phyloP scores from a whole-genome alignment of 2,113 vertebrate genomes.

The Lucifuga dentata region DNA sequence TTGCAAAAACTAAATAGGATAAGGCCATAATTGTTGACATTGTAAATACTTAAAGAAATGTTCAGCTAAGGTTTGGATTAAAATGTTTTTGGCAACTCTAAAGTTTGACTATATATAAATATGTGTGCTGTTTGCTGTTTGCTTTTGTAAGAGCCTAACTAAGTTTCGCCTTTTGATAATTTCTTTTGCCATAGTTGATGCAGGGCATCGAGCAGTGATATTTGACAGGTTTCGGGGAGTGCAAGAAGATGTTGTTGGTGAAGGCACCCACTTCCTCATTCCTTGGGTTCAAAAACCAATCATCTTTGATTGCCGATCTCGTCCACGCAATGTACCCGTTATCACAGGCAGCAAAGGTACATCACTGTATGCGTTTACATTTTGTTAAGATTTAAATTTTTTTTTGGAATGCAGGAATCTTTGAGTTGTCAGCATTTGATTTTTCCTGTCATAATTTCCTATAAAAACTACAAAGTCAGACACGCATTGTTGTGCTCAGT shows the following conservation, averaged over 20 bases:
- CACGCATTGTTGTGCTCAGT: too few species aligned
- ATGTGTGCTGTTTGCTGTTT: background rate
- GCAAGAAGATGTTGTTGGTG: conserved; percentile 89
- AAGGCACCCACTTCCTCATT: conserved; percentile 97
- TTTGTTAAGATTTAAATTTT: too few species aligned
- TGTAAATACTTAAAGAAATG: too few species aligned
- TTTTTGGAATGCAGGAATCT: too few species aligned
- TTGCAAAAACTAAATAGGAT: background rate
- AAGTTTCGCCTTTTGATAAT: too few species aligned
- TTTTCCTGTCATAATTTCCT: too few species aligned
- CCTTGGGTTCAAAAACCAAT: conserved; percentile 98
- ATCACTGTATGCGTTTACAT: background rate
- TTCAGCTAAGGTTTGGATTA: too few species aligned
- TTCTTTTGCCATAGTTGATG: conserved; percentile 86
- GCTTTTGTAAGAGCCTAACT: background rate
- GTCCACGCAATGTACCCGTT: conserved; percentile 94
- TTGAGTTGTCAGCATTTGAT: too few species aligned
- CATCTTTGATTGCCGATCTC: conserved; percentile 95
- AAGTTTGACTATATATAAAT: background rate
- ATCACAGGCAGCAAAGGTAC: conserved; percentile 98
- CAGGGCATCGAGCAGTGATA: conserved; percentile 94
- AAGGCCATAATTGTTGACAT: too few species aligned
- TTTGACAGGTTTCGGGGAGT: conserved; percentile 95
- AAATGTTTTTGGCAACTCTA: background rate
- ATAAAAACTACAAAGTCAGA: too few species aligned